phyloP scores from a whole-genome alignment of 2,113 vertebrate species.

The Coturnix japonica region DNA sequence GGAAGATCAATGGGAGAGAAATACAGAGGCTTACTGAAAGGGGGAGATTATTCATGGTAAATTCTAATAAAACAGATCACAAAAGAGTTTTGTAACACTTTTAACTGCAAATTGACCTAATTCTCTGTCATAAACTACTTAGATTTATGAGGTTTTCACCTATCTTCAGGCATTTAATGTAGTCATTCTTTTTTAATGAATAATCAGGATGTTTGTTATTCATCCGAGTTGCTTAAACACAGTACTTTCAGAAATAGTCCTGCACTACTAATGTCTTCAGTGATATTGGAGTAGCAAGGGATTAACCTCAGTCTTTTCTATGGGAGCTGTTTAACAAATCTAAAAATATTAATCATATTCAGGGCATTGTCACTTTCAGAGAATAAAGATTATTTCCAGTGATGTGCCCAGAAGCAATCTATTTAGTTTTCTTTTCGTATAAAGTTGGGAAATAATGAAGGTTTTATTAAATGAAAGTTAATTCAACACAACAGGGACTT shows the following conservation, averaged over 20 bases:
- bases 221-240: conserved; percentile 3
- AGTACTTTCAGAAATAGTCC: background rate
- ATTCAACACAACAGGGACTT: background rate
- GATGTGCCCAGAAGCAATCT: conserved; percentile 29
- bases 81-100: conserved; percentile 13
- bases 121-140: conserved; percentile 30
- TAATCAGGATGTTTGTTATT: conserved; percentile 20
- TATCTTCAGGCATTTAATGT: conserved; percentile 27
- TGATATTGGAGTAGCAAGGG: conserved; percentile 6
- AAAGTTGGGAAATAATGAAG: conserved; percentile 60
- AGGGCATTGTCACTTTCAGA: conserved; percentile 50
- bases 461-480: conserved; percentile 66
- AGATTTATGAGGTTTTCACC: background rate
- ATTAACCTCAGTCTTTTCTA: conserved; percentile 1
- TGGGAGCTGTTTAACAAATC: conserved; percentile 37
- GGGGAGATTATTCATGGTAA: background rate
- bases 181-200: background rate
- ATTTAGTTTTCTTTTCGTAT: conserved; percentile 53
- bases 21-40: background rate
- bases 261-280: background rate
- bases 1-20: background rate
- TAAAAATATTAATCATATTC: conserved; percentile 57
- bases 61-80: background rate
- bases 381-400: conserved; percentile 44
- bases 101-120: conserved; percentile 44